Evolutionary conservation across 2,113 vertebrate species (phyloP), one percentile per base, ranked within the genome.

Genomic region (Chaetops frenatus): DNA sequence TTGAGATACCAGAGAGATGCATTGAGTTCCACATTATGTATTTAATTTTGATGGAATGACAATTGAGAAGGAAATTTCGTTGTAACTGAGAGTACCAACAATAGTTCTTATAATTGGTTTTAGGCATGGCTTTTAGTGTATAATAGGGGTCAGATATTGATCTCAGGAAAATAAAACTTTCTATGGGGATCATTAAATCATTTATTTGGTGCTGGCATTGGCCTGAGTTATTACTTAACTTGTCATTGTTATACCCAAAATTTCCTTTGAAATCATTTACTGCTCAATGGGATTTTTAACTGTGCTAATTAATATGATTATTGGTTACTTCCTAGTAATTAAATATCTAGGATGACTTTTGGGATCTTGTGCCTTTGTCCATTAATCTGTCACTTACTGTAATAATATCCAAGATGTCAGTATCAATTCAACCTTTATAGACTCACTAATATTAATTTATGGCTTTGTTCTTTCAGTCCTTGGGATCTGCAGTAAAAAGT

Each of bases 301-400:
- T 72, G 67, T 88, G 67, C 72, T 97, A 97, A 96, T 97, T 97
- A 96, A 97, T 96, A 88, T 72, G 90, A 96, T 96, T 97, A 97
- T 97, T 97, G 91, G 94, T 96, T 96, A 90, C 91, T 95, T 96
- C 93, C 85, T 88, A 74, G 91, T 95, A 96, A 97, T 97, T 96
- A 96, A 97, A 95, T 96, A 92, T 79, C 94, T 93, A 65, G 81
- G 80, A 78, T 0, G 87, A 91, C 96, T 96, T 95, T 81, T 54
- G 94, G 87, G 87, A 94, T 95, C 89, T 93, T 0, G 1, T 94
- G 91, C 67, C 74, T 95, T 95, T 94, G 87, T 93, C 89, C 90
- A 95, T 96, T 96, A 96, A 96, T 96, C 91, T 96, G 76, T 94
- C 96, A 96, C 95, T 96, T 95, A 81, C 72, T 73, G 91, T 90